phyloP scores from a whole-genome alignment of 1,140 invertebrate species.

The Bacillus rossius region DNA sequence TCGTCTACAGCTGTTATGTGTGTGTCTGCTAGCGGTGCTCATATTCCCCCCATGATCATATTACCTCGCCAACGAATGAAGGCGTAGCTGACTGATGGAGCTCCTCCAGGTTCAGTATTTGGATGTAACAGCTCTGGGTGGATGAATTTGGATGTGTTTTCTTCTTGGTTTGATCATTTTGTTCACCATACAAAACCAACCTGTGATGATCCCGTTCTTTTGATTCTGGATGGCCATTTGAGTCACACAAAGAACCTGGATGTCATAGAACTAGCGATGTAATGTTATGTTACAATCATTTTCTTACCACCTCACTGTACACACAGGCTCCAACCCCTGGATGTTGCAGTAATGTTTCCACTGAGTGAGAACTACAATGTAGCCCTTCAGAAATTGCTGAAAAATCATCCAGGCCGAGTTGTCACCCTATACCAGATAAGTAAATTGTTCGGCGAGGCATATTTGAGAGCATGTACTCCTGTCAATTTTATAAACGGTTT shows the following conservation, averaged over 20 bases:
- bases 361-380: constrained; percentile 28
- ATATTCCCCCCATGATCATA: no score
- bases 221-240: constrained; percentile 15
- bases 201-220: constrained; percentile 21
- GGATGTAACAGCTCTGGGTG: constrained; percentile 23
- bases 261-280: constrained; percentile 19
- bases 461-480: constrained; percentile 29
- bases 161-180: constrained; percentile 25
- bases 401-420: constrained; percentile 23
- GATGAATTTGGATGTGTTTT: constrained; percentile 8
- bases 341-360: constrained; percentile 37
- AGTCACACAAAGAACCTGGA: constrained; percentile 11
- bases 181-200: constrained; percentile 21
- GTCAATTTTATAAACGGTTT: constrained; percentile 28
- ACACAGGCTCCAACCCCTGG: constrained; percentile 40
- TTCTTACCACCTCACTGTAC: constrained; percentile 35
- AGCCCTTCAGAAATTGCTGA: constrained; percentile 24
- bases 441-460: constrained; percentile 32
- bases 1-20: no score
- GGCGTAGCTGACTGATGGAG: constrained; percentile 23
- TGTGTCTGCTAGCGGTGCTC: no score
- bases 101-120: constrained; percentile 18
- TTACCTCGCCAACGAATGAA: no score
- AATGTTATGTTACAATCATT: constrained; percentile 24
- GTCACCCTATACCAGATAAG: constrained; percentile 30